These are phyloP conservation scores for Neotoxoptera formosana DNA, from an alignment of 1,140 invertebrate species.

Conservation along the genomic window DNA sequence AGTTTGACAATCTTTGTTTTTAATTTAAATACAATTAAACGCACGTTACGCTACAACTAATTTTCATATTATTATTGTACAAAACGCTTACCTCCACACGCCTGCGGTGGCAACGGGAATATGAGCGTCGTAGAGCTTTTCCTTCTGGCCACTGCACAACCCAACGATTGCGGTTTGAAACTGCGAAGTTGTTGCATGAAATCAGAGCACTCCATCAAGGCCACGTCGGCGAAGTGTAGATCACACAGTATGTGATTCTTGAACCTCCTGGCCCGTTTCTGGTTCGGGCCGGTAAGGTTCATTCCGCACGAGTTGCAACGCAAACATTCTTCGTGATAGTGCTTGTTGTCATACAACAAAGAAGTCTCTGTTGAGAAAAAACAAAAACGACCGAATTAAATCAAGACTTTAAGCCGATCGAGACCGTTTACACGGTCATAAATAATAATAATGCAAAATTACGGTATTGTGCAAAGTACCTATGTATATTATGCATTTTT, in stretches of 20 bases:
- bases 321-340: constrained; percentile 95
- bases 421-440: neutral
- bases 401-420: neutral
- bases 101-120: constrained; percentile 91
- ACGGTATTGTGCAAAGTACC: neutral
- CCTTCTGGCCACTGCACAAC: constrained; percentile 89
- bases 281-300: constrained; percentile 89
- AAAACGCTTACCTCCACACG: constrained; percentile 81
- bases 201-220: constrained; percentile 94
- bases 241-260: constrained; percentile 89
- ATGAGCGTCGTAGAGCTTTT: constrained; percentile 93
- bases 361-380: constrained; percentile 79
- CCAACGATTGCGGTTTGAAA: constrained; percentile 93
- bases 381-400: constrained; percentile 11
- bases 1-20: neutral
- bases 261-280: constrained; percentile 78
- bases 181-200: constrained; percentile 95
- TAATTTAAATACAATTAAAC: neutral
- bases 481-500: neutral
- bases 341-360: constrained; percentile 90
- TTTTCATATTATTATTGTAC: neutral
- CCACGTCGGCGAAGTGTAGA: constrained; percentile 91
- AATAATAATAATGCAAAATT: too few species aligned
- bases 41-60: neutral
- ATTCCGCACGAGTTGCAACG: constrained; percentile 92